phyloP scores from a whole-genome alignment of 2,888 invertebrate species.

The Xanthostigma xanthostigma region DNA sequence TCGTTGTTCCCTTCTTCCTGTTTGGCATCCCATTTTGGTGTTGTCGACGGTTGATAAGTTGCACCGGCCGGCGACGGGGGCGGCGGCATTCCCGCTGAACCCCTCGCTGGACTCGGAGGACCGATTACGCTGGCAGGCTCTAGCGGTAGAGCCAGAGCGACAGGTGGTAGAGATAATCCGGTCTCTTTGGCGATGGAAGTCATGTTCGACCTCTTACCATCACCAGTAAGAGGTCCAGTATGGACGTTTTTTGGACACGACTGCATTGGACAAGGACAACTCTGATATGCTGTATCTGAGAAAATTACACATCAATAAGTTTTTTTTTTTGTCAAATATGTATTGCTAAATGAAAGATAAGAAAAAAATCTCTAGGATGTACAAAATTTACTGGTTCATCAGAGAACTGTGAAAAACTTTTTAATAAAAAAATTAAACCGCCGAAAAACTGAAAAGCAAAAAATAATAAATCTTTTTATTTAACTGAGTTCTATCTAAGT shows the following conservation, averaged over 20 bases:
- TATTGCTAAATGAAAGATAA: too few species aligned
- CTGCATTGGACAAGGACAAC: slow-evolving; percentile 82
- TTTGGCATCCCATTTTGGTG: slow-evolving; percentile 12
- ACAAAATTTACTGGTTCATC: slow-evolving; percentile 10
- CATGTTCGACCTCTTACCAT: slow-evolving; percentile 54
- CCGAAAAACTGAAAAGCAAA: too few species aligned
- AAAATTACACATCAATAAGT: slow-evolving; percentile 7
- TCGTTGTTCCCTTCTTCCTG: slow-evolving; percentile 9
- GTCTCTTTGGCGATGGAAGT: slow-evolving; percentile 27
- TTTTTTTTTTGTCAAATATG: too few species aligned
- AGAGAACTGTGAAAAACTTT: too few species aligned
- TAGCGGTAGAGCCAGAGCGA: slow-evolving; percentile 32
- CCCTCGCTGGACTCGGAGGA: slow-evolving; percentile 52
- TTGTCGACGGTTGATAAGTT: slow-evolving; percentile 25
- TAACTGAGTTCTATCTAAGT: too few species aligned
- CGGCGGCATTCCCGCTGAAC: slow-evolving; percentile 49
- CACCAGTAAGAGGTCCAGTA: slow-evolving; percentile 97
- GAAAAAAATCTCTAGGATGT: slow-evolving; percentile 2
- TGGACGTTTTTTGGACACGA: slow-evolving; percentile 96
- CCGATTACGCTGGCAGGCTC: slow-evolving; percentile 37
- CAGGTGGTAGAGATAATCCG: slow-evolving; percentile 27
- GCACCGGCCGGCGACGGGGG: slow-evolving; percentile 39
- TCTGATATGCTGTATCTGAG: slow-evolving; percentile 42
- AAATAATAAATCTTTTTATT: too few species aligned
- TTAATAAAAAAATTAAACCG: too few species aligned